Evolutionary conservation across 2,113 vertebrate genomes (phyloP), one percentile per base, ranked within the genome.

Genomic region (Bufo bufo): DNA sequence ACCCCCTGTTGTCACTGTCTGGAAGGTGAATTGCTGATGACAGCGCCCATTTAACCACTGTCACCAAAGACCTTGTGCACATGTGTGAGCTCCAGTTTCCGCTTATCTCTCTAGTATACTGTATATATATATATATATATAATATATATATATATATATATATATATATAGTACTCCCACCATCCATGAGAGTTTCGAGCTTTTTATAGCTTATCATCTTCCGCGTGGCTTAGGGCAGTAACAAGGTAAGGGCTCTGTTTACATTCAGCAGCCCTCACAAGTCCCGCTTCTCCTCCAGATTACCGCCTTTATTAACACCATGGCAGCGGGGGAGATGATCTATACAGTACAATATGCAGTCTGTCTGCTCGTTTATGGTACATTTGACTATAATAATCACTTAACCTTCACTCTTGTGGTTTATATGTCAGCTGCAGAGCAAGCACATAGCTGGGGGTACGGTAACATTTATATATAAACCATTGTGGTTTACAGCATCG

Each of bases 401-500:
- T 77, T 88, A 88, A 88, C 87, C 81, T 88, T 84, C 77, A 59
- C 71, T 84, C 72, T 83, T 77, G 81, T 78, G 87, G 87, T 88
- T 88, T 84, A 52, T 84, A 77, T 59, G 80, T 88, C 87, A 88
- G 61, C 72, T 88, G 71, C 16, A 82, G 69, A 88, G 33, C 23
- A 2, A 19, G 80, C 20, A 50, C 56, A 63, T 88, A 88, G 81
- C 72, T 77, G 81, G 87, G 81, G 80, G 72, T 65, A 66, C 47
- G 43, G 17, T 88, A 77, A 77, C 71, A 50, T 83, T 66, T 88
- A 77, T 65, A 19, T 88, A 63, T 65, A 88, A 84, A 88, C 87
- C 87, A 77, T 83, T 84, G 80, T 88, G 87, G 81, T 88, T 88
- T 77, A 84, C 58, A 84, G 65, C 71, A 7, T 69, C 59, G 63